phyloP scores from a whole-genome alignment of 2,113 vertebrate species.

The Protomyctophum bolini region DNA sequence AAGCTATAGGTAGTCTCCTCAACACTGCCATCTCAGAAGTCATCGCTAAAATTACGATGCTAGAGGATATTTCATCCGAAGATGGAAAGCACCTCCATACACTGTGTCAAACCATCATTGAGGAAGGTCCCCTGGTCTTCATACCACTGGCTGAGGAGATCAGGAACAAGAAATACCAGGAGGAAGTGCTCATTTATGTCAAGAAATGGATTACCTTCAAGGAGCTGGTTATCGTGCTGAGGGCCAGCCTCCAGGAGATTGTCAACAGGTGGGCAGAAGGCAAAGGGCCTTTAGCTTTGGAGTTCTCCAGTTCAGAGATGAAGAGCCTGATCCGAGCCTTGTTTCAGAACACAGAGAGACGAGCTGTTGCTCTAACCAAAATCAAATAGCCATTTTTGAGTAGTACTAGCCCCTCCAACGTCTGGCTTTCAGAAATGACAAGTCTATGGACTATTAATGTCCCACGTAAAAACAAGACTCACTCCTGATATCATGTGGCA shows the following conservation, averaged over 20 bases:
- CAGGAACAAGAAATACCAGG: constrained; percentile 89
- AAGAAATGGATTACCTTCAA: constrained; percentile 91
- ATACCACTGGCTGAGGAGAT: constrained; percentile 86
- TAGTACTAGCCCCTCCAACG: too few species aligned
- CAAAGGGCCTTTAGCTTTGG: constrained; percentile 92
- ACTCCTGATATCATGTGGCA: too few species aligned
- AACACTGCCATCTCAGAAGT: constrained; percentile 89
- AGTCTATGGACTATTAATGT: too few species aligned
- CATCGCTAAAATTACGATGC: constrained; percentile 83
- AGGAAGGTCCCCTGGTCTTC: constrained; percentile 92
- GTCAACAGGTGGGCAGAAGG: constrained; percentile 96
- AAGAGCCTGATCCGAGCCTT: constrained; percentile 93
- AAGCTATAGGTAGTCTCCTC: constrained; percentile 91
- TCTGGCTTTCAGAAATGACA: too few species aligned
- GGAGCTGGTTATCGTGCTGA: constrained; percentile 88
- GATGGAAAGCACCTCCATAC: constrained; percentile 89
- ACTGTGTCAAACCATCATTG: constrained; percentile 87
- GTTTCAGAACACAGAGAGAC: constrained; percentile 97
- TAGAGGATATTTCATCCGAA: constrained; percentile 97
- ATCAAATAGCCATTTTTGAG: constrained; percentile 81
- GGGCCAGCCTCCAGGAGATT: constrained; percentile 92
- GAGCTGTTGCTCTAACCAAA: constrained; percentile 89
- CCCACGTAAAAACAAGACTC: too few species aligned
- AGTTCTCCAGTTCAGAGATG: constrained; percentile 89
- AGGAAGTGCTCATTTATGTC: constrained; percentile 90